These are phyloP conservation scores for Eulemur albifrons DNA, from an alignment of 2,797 vertebrate genomes.

Conservation along the genomic window DNA sequence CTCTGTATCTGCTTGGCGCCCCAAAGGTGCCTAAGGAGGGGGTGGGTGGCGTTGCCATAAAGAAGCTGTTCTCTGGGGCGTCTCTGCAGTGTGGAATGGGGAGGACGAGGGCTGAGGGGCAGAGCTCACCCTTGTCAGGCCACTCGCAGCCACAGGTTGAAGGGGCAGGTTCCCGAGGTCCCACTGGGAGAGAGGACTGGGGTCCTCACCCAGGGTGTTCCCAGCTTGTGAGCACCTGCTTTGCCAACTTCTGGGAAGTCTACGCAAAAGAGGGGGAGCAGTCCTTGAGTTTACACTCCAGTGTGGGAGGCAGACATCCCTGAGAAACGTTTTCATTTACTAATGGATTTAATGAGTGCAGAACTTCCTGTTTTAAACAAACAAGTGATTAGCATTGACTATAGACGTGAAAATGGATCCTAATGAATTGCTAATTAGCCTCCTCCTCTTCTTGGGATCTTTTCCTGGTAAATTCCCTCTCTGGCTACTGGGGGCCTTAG, in stretches of 20 bases:
- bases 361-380: slow-evolving; percentile 78
- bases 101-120: neutral
- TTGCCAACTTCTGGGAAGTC: neutral
- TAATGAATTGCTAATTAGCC: slow-evolving; percentile 80
- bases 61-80: neutral
- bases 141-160: neutral
- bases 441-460: slow-evolving; percentile 61
- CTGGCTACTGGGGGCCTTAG: neutral
- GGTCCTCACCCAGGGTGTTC: neutral
- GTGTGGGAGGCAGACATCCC: slow-evolving; percentile 65
- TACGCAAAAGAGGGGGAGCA: neutral
- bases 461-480: slow-evolving; percentile 47
- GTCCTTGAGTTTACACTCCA: slow-evolving; percentile 13
- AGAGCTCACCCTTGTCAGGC: neutral
- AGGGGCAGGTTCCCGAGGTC: neutral
- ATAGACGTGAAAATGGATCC: slow-evolving; percentile 66
- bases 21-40: neutral
- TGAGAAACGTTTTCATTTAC: slow-evolving; percentile 71
- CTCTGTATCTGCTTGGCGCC: neutral
- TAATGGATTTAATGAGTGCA: slow-evolving; percentile 76
- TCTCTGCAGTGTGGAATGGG: neutral
- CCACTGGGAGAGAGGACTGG: neutral
- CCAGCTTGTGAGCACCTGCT: neutral
- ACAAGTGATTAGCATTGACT: slow-evolving; percentile 81
- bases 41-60: too few species aligned